These are phyloP conservation scores for Catocala nupta DNA, from an alignment of 2,888 invertebrate species.

Conservation along the genomic window DNA sequence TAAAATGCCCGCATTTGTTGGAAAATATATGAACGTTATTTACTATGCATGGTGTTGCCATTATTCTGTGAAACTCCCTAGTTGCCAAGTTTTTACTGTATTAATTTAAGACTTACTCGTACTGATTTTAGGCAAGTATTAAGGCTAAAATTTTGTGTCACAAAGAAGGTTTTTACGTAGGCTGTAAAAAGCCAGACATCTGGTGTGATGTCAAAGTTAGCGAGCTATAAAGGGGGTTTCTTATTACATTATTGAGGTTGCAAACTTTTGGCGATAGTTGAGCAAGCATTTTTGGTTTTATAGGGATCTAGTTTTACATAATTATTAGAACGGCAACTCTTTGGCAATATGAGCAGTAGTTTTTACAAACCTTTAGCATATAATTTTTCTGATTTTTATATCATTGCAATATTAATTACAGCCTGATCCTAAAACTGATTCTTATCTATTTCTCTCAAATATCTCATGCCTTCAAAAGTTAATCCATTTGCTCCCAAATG, in stretches of 20 bases:
- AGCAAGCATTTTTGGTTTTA: slow-evolving; percentile 1
- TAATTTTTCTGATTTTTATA: too few species aligned
- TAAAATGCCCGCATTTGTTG: slow-evolving; percentile 23
- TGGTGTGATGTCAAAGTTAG: slow-evolving; percentile 40
- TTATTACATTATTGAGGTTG: slow-evolving; percentile 21
- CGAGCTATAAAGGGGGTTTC: slow-evolving; percentile 19
- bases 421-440: too few species aligned
- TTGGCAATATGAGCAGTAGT: too few species aligned
- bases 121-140: slow-evolving; percentile 23
- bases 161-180: slow-evolving; percentile 28
- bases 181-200: slow-evolving; percentile 43
- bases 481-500: too few species aligned
- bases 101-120: slow-evolving; percentile 40
- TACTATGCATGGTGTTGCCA: slow-evolving; percentile 45
- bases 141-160: slow-evolving; percentile 21
- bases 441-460: too few species aligned
- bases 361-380: too few species aligned
- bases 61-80: slow-evolving; percentile 32
- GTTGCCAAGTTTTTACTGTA: slow-evolving; percentile 47
- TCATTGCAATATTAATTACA: too few species aligned
- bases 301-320: too few species aligned
- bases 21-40: slow-evolving; percentile 37
- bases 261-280: slow-evolving; percentile 2
- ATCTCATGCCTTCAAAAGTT: too few species aligned
- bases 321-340: too few species aligned